phyloP scores from a whole-genome alignment of 2,888 invertebrate species.

The Nemurella pictetii region DNA sequence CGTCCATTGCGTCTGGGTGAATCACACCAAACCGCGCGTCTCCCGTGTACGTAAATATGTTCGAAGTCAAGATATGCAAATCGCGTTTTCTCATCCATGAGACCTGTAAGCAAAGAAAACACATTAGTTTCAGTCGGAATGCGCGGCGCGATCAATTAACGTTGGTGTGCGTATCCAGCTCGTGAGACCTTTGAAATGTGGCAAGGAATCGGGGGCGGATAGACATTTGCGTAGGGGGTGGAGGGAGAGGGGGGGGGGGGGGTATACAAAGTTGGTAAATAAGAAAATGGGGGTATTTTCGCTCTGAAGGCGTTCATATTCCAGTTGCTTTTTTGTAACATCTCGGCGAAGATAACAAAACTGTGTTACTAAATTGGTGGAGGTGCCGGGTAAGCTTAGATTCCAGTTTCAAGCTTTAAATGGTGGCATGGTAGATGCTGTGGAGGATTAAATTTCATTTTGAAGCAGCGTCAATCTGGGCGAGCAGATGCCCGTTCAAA shows the following conservation, averaged over 20 bases:
- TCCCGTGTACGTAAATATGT: conserved; percentile 85
- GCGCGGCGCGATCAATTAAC: not conserved
- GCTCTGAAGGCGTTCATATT: no score
- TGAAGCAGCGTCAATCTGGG: no score
- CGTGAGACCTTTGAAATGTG: not conserved
- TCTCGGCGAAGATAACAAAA: no score
- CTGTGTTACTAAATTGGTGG: no score
- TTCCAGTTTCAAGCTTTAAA: not conserved
- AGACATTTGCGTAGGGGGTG: no score
- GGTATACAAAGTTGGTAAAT: no score
- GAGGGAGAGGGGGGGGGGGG: no score
- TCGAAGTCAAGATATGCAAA: conserved; percentile 81
- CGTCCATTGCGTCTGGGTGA: conserved; percentile 81
- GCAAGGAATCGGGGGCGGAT: not conserved
- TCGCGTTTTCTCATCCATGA: conserved; percentile 83
- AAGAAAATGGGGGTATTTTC: no score
- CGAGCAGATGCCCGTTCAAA: not conserved
- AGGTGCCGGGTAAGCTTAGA: not conserved
- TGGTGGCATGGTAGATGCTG: no score
- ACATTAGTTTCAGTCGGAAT: not conserved
- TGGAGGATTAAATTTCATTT: not conserved
- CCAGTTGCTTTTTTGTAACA: no score
- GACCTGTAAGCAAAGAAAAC: conserved; percentile 59
- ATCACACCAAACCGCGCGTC: conserved; percentile 83
- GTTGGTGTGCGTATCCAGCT: conserved; percentile 1